Base-by-base conservation (phyloP, 2,797 vertebrate genomes). In the Enteromius fasciolatus region DNA sequence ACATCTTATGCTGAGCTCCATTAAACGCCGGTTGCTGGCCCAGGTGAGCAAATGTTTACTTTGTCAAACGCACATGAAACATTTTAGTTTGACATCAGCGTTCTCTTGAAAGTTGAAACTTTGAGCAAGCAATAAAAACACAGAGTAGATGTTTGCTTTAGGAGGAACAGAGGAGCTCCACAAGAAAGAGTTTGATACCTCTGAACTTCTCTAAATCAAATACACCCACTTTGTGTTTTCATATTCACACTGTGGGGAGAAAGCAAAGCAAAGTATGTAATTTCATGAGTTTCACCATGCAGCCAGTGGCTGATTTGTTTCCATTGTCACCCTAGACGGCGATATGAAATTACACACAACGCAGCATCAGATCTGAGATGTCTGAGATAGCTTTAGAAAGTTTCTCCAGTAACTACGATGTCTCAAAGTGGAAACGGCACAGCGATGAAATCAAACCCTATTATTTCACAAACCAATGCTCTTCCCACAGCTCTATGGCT, bases 11-110 rank as follows among this genome's bases (percentile, higher is more conserved):
- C 14, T 28, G 15, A 63, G 52, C 67, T 72, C 39, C 2, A 80
- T 61, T 44, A 48, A 61, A 61, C 46, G 61, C n/a, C 7, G 57
- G 28, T 50, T 63, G 31, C 41, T 25, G 54, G 68, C 79, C 54
- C 61, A 82, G 61, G 72, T 83, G 80, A 85, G 64, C 68, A 72
- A 61, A 73, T 78, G 54, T 82, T 85, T 84, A 73, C 75, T 74
- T 66, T 50, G 46, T 86, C 83, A 82, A 63, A 70, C n/a, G 52
- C 50, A 31, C 46, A 82, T 44, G 18, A 67, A 82, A 67, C 80
- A 57, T 66, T 57, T 67, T 6, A 15, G 36, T 76, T 82, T 67
- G 80, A 67, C 72, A 52, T 44, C 28, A 67, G 63, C 25, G 46
- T 63, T 76, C 80, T 67, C 72, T 52, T 82, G 80, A 68, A 75